Evolutionary conservation across 2,888 invertebrate species (phyloP).

Genomic region (Uropetala carovei): DNA sequence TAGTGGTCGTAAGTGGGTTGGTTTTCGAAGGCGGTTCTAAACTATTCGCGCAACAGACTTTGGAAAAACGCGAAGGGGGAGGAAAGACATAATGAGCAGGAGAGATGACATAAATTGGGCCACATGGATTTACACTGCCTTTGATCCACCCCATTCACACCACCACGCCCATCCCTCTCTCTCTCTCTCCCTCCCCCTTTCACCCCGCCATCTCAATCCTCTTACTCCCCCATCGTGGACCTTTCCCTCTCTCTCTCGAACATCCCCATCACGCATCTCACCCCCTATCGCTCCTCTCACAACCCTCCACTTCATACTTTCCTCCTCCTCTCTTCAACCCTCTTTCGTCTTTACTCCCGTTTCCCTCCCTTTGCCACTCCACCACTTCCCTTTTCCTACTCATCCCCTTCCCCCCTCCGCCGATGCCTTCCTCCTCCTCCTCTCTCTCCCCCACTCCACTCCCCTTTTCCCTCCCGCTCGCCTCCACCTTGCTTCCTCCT

Average conservation of each 20-base stretch:
- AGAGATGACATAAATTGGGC: slow-evolving; percentile 60
- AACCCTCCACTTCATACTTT: neutral
- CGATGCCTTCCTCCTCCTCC: too few relatives aligned
- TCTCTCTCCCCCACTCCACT: neutral
- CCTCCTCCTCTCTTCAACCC: neutral
- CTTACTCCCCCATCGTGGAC: slow-evolving; percentile 20
- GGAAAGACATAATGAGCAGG: slow-evolving; percentile 23
- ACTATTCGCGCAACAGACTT: neutral
- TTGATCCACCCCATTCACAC: slow-evolving; percentile 52
- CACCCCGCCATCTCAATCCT: neutral
- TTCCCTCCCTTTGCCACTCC: neutral
- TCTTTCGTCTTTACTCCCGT: neutral
- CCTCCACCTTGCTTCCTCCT: slow-evolving; percentile 8
- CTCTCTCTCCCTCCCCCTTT: neutral
- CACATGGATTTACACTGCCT: slow-evolving; percentile 45
- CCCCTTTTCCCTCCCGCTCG: slow-evolving; percentile 10
- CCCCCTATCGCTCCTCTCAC: neutral
- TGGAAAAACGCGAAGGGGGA: neutral
- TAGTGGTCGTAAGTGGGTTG: neutral
- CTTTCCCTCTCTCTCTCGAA: slow-evolving; percentile 57
- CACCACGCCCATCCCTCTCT: slow-evolving; percentile 49
- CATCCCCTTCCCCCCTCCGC: neutral
- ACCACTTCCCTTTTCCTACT: too few relatives aligned
- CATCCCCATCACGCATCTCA: slow-evolving; percentile 17
- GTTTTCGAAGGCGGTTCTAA: neutral